Evolutionary conservation across 2,888 invertebrate species (phyloP).

Genomic region (Platynereis dumerilii): DNA sequence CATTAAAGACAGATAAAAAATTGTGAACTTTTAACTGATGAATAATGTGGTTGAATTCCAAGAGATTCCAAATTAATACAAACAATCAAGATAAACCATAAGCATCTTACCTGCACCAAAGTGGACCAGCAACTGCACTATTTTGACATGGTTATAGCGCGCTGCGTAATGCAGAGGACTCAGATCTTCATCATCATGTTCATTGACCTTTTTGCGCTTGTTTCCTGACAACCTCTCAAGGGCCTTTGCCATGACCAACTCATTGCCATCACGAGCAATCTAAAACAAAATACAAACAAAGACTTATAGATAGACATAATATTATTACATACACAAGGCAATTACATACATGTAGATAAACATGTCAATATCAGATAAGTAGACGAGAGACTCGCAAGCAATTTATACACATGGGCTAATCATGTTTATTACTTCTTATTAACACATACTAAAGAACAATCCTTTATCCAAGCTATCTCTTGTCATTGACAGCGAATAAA

Average conservation of each 20-base stretch:
- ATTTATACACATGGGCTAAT: too few relatives aligned
- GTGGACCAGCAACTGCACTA: constrained; percentile 60
- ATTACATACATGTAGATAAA: constrained; percentile 6
- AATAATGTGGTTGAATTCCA: too few relatives aligned
- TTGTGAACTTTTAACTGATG: too few relatives aligned
- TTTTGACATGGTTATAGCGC: constrained; percentile 61
- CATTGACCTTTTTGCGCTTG: constrained; percentile 56
- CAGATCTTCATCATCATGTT: constrained; percentile 60
- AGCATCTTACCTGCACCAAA: constrained; percentile 60
- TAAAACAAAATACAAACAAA: constrained; percentile 35
- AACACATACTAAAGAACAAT: too few relatives aligned
- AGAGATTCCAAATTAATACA: too few relatives aligned
- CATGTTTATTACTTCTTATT: too few relatives aligned
- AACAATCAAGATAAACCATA: too few relatives aligned
- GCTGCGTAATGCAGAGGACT: constrained; percentile 65
- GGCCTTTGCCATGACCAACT: constrained; percentile 46
- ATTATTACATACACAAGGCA: too few relatives aligned
- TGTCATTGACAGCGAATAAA: too few relatives aligned
- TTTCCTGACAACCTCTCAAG: constrained; percentile 43
- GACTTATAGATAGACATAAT: not conserved
- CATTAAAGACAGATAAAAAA: too few relatives aligned
- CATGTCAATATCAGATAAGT: not conserved
- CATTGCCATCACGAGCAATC: constrained; percentile 61
- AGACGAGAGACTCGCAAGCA: too few relatives aligned
- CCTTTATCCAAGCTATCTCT: too few relatives aligned